Conservation (phyloP, 2,888 invertebrate genomes). For the Drosophila seclusa region DNA sequence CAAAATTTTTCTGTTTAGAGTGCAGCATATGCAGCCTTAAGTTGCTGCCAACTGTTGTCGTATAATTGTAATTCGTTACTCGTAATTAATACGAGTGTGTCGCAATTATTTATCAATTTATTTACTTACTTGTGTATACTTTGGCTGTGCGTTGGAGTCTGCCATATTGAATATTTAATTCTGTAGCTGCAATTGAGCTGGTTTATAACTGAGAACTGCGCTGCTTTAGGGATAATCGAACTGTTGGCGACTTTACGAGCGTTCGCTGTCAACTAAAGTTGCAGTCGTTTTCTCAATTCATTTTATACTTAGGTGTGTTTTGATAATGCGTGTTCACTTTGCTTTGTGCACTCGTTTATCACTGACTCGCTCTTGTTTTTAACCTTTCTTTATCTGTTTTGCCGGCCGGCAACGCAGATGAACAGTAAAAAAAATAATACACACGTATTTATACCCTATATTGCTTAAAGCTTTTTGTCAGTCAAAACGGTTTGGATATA, state of each 20-base stretch:
- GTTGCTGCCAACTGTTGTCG: not conserved
- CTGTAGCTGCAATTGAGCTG: not conserved
- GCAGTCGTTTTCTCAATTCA: slow-evolving; percentile 22
- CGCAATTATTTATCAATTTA: not conserved
- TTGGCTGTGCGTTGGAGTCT: slow-evolving; percentile 60
- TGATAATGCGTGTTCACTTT: slow-evolving; percentile 23
- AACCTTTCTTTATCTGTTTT: slow-evolving; percentile 34
- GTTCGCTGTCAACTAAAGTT: slow-evolving; percentile 56
- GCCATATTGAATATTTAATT: slow-evolving; percentile 58
- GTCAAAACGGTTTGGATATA: not conserved
- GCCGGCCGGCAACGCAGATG: slow-evolving; percentile 61
- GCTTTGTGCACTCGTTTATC: slow-evolving; percentile 49
- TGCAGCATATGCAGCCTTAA: not conserved
- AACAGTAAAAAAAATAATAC: not conserved
- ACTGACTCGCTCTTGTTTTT: slow-evolving; percentile 25
- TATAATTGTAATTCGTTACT: slow-evolving; percentile 8
- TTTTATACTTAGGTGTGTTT: slow-evolving; percentile 53
- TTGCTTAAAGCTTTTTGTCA: not conserved
- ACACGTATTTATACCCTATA: slow-evolving; percentile 21
- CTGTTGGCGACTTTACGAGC: slow-evolving; percentile 34
- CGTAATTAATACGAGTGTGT: not conserved
- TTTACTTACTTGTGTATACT: slow-evolving; percentile 72
- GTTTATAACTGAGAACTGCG: not conserved
- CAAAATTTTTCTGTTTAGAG: not conserved
- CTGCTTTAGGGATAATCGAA: slow-evolving; percentile 3